Evolutionary conservation across 2,113 vertebrate species (phyloP).

Genomic region (Scolopax mira): DNA sequence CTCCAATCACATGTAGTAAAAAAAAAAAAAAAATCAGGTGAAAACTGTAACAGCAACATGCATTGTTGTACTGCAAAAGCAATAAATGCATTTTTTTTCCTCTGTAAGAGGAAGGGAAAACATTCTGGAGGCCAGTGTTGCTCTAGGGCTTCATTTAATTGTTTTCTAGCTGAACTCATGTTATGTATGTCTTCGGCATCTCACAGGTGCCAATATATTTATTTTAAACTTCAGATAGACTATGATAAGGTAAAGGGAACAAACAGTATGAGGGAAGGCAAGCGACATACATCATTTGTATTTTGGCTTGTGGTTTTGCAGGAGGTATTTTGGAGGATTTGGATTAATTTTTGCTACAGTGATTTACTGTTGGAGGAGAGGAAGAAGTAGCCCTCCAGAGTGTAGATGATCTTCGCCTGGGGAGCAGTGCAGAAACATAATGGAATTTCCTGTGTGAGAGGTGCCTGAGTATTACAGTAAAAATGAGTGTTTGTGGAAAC

Average conservation of each 20-base stretch:
- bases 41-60: background rate
- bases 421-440: background rate
- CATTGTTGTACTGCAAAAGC: background rate
- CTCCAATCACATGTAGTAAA: background rate
- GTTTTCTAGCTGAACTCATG: background rate
- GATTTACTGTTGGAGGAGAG: slow-evolving; percentile 12
- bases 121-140: background rate
- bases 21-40: background rate
- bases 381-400: background rate
- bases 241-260: background rate
- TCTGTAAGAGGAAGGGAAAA: background rate
- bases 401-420: background rate
- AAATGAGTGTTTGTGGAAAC: background rate
- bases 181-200: background rate
- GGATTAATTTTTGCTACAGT: slow-evolving; percentile 11
- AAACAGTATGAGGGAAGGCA: background rate
- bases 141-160: slow-evolving; percentile 14
- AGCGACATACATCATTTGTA: background rate
- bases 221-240: background rate
- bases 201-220: background rate
- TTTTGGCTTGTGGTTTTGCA: background rate
- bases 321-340: slow-evolving; percentile 10
- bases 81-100: background rate
- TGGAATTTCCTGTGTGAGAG: slow-evolving; percentile 33
- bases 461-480: background rate